These are phyloP conservation scores for Nephrotoma flavescens DNA, from an alignment of 2,888 invertebrate genomes.

Conservation along the genomic window DNA sequence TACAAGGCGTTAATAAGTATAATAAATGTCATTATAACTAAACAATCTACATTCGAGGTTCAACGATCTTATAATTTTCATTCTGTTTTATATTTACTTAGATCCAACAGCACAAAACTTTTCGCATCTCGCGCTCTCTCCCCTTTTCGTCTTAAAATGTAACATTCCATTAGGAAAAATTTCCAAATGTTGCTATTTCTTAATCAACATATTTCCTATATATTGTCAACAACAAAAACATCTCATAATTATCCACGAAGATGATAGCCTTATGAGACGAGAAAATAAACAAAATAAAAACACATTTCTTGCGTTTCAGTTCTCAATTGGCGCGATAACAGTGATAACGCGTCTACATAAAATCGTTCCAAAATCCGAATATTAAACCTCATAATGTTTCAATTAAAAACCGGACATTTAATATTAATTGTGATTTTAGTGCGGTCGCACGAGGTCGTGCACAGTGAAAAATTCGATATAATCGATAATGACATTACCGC, in stretches of 20 bases:
- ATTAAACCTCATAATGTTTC: background rate
- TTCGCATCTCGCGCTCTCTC: background rate
- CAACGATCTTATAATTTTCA: background rate
- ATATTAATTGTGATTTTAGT: background rate
- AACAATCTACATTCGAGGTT: background rate
- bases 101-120: background rate
- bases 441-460: background rate
- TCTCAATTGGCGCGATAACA: background rate
- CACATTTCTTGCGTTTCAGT: background rate
- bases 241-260: background rate
- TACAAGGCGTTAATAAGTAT: too few relatives aligned
- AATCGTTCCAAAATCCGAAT: background rate
- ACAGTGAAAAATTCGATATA: background rate
- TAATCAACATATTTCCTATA: background rate
- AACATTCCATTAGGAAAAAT: background rate
- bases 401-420: background rate
- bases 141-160: background rate
- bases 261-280: background rate
- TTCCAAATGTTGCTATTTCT: background rate
- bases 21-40: too few relatives aligned
- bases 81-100: background rate
- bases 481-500: background rate
- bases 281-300: background rate
- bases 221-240: background rate
- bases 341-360: background rate